Evolutionary conservation across 2,888 invertebrate species (phyloP).

Genomic region (Athripsodes cinereus): DNA sequence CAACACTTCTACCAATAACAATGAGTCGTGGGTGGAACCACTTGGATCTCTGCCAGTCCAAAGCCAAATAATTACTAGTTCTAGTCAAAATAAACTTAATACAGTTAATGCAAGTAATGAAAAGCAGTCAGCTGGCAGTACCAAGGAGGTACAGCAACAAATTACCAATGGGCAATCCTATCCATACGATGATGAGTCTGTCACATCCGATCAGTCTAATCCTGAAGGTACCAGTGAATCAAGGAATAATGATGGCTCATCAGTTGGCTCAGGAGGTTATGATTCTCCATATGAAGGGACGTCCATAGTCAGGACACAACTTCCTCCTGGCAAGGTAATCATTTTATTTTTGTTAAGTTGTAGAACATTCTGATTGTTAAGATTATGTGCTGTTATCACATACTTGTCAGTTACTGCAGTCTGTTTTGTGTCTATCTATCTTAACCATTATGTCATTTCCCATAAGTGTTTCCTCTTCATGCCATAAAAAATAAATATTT

Average conservation of each 20-base stretch:
- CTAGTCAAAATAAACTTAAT: slow-evolving; percentile 35
- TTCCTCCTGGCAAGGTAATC: slow-evolving; percentile 65
- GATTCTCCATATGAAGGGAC: slow-evolving; percentile 55
- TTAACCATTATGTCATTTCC: no score
- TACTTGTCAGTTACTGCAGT: no score
- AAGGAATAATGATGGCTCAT: slow-evolving; percentile 40
- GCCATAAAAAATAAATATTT: no score
- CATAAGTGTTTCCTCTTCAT: no score
- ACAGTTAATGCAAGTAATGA: slow-evolving; percentile 33
- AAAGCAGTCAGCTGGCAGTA: background rate
- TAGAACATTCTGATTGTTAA: background rate
- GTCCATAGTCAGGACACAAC: slow-evolving; percentile 56
- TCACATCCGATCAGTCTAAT: slow-evolving; percentile 45
- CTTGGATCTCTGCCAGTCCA: slow-evolving; percentile 46
- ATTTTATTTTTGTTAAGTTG: background rate
- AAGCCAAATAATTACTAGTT: slow-evolving; percentile 33
- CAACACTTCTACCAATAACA: slow-evolving; percentile 4
- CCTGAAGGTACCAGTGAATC: slow-evolving; percentile 34
- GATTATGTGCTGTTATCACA: background rate
- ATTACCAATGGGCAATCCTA: slow-evolving; percentile 25
- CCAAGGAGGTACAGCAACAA: slow-evolving; percentile 4
- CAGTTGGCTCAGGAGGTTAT: slow-evolving; percentile 43
- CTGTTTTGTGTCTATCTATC: no score
- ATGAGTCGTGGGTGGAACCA: slow-evolving; percentile 37
- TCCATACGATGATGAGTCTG: slow-evolving; percentile 42